Evolutionary conservation across 2,113 vertebrate species (phyloP), one percentile per base, ranked within the genome.

Genomic region (Xiphophorus couchianus): DNA sequence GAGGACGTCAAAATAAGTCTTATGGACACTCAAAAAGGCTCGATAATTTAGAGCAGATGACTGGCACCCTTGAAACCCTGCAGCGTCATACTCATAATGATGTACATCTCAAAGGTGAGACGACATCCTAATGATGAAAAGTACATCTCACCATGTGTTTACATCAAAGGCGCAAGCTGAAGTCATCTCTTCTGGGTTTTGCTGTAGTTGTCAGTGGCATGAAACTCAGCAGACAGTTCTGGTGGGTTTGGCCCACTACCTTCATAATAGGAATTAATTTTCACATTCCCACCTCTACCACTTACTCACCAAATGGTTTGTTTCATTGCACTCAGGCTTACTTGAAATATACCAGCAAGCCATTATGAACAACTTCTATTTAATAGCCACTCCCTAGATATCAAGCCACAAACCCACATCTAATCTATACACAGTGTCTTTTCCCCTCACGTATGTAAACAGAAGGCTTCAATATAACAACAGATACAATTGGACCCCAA

Each of bases 391-490:
- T 80, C 65, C 80, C 86, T 84, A 66, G 82, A 85, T 78, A 93
- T 58, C 48, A 88, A 76, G 85, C 51, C 17, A 87, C 27, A 61
- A 82, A 75, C 80, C 88, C 85, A 74, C 69, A 62, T 78, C 62
- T 31, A 31, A 48, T 70, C 22, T 72, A 64, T 68, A 76, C 66
- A 70, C 58, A 74, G 61, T 85, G 82, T 84, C 4, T 66, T 39
- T 83, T 83, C 71, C 82, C 67, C 84, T 80, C 37, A 11, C 84
- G 80, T 77, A 70, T 60, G 71, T 33, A 78, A 79, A 83, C 68
- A 70, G 75, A 84, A 69, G 75, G 74, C 66, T 84, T 54, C 48
- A 83, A 71, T 80, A 86, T 91, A 92, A 93, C 84, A 78, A 72
- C 64, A 74, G 82, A 86, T 74, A 78, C 80, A 83, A 86, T 78